Evolutionary conservation across 2,113 vertebrate genomes (phyloP).

Genomic region (Nibea coibor): DNA sequence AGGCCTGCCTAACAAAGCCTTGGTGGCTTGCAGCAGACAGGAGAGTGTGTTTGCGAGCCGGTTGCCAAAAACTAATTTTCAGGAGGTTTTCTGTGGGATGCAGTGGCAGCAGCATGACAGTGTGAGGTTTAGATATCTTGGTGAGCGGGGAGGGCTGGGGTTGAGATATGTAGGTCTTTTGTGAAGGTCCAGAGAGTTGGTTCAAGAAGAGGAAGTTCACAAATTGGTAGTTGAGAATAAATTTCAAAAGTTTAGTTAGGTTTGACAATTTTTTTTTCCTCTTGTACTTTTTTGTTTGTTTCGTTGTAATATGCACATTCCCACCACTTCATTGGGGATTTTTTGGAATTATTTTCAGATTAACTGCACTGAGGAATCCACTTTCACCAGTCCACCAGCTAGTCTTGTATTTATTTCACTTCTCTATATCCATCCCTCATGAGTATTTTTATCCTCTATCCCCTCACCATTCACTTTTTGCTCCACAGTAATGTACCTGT

Average conservation of each 20-base stretch:
- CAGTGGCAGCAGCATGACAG: slow-evolving; percentile 82
- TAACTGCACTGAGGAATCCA: slow-evolving; percentile 28
- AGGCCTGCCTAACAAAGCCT: slow-evolving; percentile 89
- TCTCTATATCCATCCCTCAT: slow-evolving; percentile 58
- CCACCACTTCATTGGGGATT: not conserved
- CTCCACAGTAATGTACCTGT: slow-evolving; percentile 84
- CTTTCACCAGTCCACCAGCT: slow-evolving; percentile 42
- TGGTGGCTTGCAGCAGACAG: slow-evolving; percentile 86
- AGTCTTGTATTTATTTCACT: slow-evolving; percentile 65
- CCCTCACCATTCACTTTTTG: slow-evolving; percentile 54
- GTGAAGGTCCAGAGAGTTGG: slow-evolving; percentile 71
- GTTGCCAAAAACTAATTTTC: slow-evolving; percentile 88
- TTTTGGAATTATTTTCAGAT: slow-evolving; percentile 61
- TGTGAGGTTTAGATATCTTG: slow-evolving; percentile 83
- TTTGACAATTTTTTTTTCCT: slow-evolving; percentile 5
- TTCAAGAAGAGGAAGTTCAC: slow-evolving; percentile 67
- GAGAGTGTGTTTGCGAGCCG: slow-evolving; percentile 83
- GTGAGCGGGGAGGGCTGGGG: slow-evolving; percentile 62
- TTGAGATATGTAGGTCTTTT: slow-evolving; percentile 72
- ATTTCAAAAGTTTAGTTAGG: slow-evolving; percentile 52
- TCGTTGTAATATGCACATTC: slow-evolving; percentile 18
- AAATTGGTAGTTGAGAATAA: slow-evolving; percentile 73
- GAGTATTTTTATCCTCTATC: slow-evolving; percentile 62
- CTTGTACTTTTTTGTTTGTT: slow-evolving; percentile 33
- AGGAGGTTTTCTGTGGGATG: slow-evolving; percentile 82